phyloP scores from a whole-genome alignment of 2,113 vertebrate species.

The Bettongia penicillata region DNA sequence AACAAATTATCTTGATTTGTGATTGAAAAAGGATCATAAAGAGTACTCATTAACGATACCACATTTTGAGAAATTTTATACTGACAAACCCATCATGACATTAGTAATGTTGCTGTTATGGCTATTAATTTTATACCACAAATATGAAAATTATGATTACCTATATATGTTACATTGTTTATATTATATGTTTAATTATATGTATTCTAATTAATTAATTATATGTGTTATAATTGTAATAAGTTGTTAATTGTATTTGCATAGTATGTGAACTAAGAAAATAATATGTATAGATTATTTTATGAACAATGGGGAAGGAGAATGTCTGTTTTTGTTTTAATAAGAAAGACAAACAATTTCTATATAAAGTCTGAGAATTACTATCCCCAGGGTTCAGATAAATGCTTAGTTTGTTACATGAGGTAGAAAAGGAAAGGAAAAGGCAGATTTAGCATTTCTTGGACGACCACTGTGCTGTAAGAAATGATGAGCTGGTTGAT shows the following conservation, averaged over 20 bases:
- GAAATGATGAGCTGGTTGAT: not conserved
- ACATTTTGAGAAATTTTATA: not conserved
- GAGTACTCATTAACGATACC: not conserved
- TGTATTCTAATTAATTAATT: too few species aligned
- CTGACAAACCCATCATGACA: not conserved
- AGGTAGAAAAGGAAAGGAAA: not conserved
- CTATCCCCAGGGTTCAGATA: not conserved
- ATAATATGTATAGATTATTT: not conserved
- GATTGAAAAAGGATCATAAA: not conserved
- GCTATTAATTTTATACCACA: not conserved
- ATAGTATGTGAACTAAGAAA: not conserved
- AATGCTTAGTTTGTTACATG: not conserved
- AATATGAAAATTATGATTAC: not conserved
- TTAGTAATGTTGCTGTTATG: not conserved
- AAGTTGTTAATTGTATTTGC: not conserved
- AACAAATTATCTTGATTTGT: not conserved
- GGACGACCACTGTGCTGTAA: not conserved
- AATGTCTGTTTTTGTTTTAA: not conserved
- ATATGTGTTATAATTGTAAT: not conserved
- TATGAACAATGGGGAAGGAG: not conserved
- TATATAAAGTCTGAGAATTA: not conserved
- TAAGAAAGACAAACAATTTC: not conserved
- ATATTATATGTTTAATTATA: not conserved
- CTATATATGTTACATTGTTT: not conserved
- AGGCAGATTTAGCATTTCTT: not conserved